Base-by-base conservation (phyloP, 2,888 invertebrate genomes). In the Marronus borbonicus region DNA sequence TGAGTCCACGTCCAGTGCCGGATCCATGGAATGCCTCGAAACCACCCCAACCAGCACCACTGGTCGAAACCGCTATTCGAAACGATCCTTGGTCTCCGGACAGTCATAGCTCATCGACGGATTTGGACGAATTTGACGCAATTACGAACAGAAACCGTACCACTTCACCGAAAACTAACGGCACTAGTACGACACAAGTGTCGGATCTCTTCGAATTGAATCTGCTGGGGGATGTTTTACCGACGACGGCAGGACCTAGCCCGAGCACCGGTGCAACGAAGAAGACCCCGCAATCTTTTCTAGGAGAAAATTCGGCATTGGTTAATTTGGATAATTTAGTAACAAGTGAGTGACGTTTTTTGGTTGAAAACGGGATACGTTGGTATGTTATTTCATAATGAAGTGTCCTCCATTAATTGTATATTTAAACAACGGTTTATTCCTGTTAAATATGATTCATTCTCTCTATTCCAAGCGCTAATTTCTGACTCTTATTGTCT, bases 281-380 rank as follows among this genome's bases (percentile, higher is more conserved):
- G 89, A 98, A 98, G 90, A 98, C 97, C 74, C 98, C 98, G 2
- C 96, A 97, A 84, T 94, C 96, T 85, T 99, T 99, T 91, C 93
- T 99, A 76, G 99, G 99, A 64, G 98, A 98, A 89, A 98, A 99
- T 90, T 97, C 97, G 12, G 93, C 95, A 84, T 93, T 99, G 84
- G 99, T 99, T 81, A 99, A 99, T 92, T 92, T 99, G 89, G 99
- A 99, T 91, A 97, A 98, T 88, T 92, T 99, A 87, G 96, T 99
- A 84, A 88, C 89, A 81, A 90, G 90, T 90, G 87, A 86, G 86
- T 72, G 28, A 31, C 31, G 31, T 31, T 31, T 28, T 28, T 28
- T 28, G 28, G 3, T 28, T 28, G 2, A 28, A 28, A 28, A 3
- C 28, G 3, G 28, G 28, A 28, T 28, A 28, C n/a, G n/a, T n/a